phyloP scores from a whole-genome alignment of 2,113 vertebrate genomes.

The Balaenoptera acutorostrata region DNA sequence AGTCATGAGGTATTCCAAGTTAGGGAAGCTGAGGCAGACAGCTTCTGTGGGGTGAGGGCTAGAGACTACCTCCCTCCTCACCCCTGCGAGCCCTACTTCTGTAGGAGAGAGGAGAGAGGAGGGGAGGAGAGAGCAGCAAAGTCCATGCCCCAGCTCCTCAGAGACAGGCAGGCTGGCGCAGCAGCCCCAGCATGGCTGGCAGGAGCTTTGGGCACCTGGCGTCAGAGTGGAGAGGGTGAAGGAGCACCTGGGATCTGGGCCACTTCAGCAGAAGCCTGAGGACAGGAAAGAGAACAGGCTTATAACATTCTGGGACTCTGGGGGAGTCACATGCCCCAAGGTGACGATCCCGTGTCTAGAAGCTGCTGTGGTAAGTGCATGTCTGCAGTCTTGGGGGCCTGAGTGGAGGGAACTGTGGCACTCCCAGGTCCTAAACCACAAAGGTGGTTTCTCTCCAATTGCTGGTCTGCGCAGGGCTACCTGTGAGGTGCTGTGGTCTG shows the following conservation, averaged over 20 bases:
- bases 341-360: not conserved
- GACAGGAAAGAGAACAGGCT: not conserved
- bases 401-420: not conserved
- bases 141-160: not conserved
- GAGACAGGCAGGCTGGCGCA: not conserved
- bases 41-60: not conserved
- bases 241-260: not conserved
- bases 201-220: not conserved
- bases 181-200: not conserved
- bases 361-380: not conserved
- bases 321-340: not conserved
- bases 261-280: not conserved
- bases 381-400: not conserved
- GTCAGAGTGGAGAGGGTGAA: not conserved
- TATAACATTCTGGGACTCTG: not conserved
- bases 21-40: not conserved
- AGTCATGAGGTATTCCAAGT: not conserved
- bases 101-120: not conserved
- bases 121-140: not conserved
- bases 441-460: not conserved
- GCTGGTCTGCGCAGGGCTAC: not conserved
- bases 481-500: not conserved
- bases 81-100: not conserved
- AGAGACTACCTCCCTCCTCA: not conserved
- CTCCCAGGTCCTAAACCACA: not conserved